Conservation (phyloP, 2,113 vertebrate species). For the Apeltes quadracus region DNA sequence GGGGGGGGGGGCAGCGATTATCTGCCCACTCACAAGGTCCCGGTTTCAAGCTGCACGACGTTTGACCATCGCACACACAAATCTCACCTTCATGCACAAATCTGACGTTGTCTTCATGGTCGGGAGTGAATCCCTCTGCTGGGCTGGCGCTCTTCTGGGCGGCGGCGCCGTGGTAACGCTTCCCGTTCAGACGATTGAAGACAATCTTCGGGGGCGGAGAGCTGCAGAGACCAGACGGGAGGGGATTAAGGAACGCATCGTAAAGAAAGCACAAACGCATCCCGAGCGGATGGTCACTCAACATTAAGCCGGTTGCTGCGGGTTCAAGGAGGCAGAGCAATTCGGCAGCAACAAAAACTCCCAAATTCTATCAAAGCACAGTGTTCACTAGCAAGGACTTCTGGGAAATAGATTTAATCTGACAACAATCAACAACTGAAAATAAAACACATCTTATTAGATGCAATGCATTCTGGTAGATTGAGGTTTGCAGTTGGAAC, state of each 20-base stretch:
- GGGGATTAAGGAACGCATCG: background rate
- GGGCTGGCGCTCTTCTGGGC: conserved; percentile 72
- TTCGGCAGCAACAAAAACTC: background rate
- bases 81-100: conserved; percentile 92
- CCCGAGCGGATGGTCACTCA: background rate
- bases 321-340: background rate
- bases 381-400: background rate
- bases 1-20: background rate
- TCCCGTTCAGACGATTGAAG: conserved; percentile 92
- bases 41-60: background rate
- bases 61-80: background rate
- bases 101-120: conserved; percentile 94
- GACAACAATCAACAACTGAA: background rate
- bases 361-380: background rate
- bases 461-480: conserved; percentile 4
- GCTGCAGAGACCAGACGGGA: conserved; percentile 23
- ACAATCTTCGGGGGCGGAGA: conserved; percentile 87
- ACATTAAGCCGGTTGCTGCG: background rate
- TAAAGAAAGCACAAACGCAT: background rate
- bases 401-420: background rate
- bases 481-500: background rate
- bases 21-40: background rate
- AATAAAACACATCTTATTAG: background rate
- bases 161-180: conserved; percentile 79
- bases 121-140: conserved; percentile 87